Percentiles rank a stretch among this genome's conserved stretches.
Conservation (phyloP, 2,797 vertebrate genomes). For the Coreius guichenoti region DNA sequence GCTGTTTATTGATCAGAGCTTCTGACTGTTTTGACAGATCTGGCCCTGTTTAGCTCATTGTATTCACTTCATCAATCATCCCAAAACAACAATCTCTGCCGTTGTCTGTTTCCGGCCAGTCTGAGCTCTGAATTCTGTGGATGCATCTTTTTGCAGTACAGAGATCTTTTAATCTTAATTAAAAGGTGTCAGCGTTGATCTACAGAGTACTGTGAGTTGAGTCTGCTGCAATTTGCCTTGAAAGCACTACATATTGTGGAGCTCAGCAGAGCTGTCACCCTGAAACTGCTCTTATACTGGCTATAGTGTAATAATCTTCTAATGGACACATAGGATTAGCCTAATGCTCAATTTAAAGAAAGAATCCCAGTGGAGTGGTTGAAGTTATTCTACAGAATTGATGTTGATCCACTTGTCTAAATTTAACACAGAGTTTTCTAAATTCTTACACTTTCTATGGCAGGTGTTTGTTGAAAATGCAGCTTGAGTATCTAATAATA, state of each 20-base stretch:
- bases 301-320: slow-evolving; percentile 73
- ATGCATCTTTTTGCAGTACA: slow-evolving; percentile 30
- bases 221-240: slow-evolving; percentile 71
- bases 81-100: background rate
- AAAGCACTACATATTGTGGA: slow-evolving; percentile 73
- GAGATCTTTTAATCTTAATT: slow-evolving; percentile 71
- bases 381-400: background rate
- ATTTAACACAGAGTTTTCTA: background rate
- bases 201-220: slow-evolving; percentile 62
- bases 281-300: slow-evolving; percentile 71
- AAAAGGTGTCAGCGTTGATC: slow-evolving; percentile 70
- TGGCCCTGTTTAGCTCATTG: slow-evolving; percentile 1
- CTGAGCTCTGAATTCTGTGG: background rate
- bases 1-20: slow-evolving; percentile 11
- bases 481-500: background rate
- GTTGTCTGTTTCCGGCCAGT: slow-evolving; percentile 20
- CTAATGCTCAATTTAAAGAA: slow-evolving; percentile 64
- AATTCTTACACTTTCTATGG: background rate
- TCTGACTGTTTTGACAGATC: slow-evolving; percentile 5
- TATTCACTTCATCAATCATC: slow-evolving; percentile 35
- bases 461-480: background rate
- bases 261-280: slow-evolving; percentile 77
- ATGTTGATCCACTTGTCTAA: background rate
- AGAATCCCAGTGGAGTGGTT: slow-evolving; percentile 7
- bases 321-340: slow-evolving; percentile 76